A percentile compares a stretch with the other conserved stretches of the same genome.
These are phyloP conservation scores for Arbacia lixula DNA, from an alignment of 53 echinoderm and acorn worm genomes.

Conservation along the genomic window DNA sequence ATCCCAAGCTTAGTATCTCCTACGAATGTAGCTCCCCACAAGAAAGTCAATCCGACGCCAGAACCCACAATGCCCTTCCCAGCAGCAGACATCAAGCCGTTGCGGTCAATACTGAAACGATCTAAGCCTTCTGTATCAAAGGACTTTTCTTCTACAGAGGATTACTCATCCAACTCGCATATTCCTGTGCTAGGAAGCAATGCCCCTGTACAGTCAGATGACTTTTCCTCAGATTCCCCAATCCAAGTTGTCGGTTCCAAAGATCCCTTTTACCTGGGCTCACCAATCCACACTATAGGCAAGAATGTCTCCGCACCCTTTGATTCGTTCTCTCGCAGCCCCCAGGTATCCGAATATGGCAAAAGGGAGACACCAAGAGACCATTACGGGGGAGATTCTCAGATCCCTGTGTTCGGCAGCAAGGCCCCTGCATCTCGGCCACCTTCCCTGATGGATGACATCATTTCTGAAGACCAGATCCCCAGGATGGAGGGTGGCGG, in stretches of 20 bases:
- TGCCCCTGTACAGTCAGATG: neutral
- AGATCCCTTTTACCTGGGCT: neutral
- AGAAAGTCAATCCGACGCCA: constrained; percentile 15
- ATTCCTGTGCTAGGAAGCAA: too few relatives aligned
- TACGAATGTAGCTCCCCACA: constrained; percentile 18
- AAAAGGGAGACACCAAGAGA: neutral
- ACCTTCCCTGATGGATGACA: too few relatives aligned
- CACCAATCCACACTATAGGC: too few relatives aligned
- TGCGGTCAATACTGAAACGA: constrained; percentile 42
- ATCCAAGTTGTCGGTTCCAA: constrained; percentile 5
- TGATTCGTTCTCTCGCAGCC: too few relatives aligned
- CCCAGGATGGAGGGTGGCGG: too few relatives aligned
- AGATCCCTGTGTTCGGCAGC: constrained; percentile 15
- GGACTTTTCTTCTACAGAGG: constrained; percentile 16
- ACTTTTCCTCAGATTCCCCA: neutral
- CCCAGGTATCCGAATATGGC: too few relatives aligned
- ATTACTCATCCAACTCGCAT: neutral
- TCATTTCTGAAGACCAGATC: too few relatives aligned
- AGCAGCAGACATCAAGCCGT: constrained; percentile 1
- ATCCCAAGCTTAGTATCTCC: constrained; percentile 41
- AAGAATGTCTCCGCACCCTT: too few relatives aligned
- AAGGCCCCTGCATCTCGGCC: neutral
- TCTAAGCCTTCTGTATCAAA: constrained; percentile 4
- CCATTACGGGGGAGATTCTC: neutral
- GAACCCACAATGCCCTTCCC: constrained; percentile 19